Evolutionary conservation across 2,888 invertebrate species (phyloP).

Genomic region (Dicranocentrus wangi): DNA sequence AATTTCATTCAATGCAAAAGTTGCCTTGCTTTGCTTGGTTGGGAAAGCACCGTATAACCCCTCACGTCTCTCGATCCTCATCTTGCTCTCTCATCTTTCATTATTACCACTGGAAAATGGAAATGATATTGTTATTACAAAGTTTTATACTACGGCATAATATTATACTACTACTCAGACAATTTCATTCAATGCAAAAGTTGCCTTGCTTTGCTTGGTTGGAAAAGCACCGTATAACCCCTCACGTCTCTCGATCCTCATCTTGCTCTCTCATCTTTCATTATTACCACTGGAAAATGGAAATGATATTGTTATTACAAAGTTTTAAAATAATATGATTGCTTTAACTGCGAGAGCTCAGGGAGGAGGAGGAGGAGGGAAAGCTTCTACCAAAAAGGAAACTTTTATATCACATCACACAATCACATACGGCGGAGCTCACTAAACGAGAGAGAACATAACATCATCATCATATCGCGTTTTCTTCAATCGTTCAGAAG

Average conservation of each 20-base stretch:
- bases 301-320: conserved; percentile 53
- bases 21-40: neutral
- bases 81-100: conserved; percentile 42
- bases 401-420: no score
- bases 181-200: conserved; percentile 57
- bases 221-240: neutral
- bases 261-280: conserved; percentile 42
- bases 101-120: conserved; percentile 50
- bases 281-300: conserved; percentile 50
- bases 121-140: conserved; percentile 53
- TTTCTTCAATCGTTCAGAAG: neutral
- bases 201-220: neutral
- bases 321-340: conserved; percentile 47
- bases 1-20: conserved; percentile 8
- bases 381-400: no score
- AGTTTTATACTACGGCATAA: conserved; percentile 46
- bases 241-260: conserved; percentile 22
- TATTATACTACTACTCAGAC: no score
- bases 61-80: conserved; percentile 22
- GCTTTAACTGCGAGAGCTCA: no score
- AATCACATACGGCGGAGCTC: no score
- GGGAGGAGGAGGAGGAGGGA: no score
- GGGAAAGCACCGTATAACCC: neutral
- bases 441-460: no score
- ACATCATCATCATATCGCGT: no score